Conservation (phyloP, 2,113 vertebrate genomes). For the Gymnocephalus cernua region DNA sequence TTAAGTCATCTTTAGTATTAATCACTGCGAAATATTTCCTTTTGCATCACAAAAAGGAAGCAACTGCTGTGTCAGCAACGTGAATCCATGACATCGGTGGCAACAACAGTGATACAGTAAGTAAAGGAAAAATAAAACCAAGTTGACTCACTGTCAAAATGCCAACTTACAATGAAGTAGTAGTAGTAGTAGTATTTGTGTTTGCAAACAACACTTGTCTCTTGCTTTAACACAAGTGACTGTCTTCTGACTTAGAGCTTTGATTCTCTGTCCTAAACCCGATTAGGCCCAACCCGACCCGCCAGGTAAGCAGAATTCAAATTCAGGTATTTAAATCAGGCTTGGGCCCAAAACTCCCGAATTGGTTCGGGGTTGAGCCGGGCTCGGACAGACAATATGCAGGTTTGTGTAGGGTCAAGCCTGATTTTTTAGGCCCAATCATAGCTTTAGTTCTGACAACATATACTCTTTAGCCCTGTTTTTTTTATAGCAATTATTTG, state of each 20-base stretch:
- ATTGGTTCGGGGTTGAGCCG: too few relatives aligned
- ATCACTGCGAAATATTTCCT: slow-evolving; percentile 48
- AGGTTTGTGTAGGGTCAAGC: too few relatives aligned
- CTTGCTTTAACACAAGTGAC: not conserved
- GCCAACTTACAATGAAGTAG: not conserved
- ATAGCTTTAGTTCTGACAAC: not conserved
- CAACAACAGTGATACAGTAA: not conserved
- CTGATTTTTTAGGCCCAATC: too few relatives aligned
- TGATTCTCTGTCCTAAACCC: too few relatives aligned
- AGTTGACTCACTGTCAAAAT: not conserved
- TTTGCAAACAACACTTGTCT: not conserved
- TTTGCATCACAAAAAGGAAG: slow-evolving; percentile 33
- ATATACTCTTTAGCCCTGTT: too few relatives aligned
- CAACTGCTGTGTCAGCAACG: slow-evolving; percentile 9
- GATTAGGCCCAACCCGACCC: too few relatives aligned
- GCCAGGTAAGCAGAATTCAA: too few relatives aligned
- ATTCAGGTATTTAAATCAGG: too few relatives aligned
- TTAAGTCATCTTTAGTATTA: slow-evolving; percentile 34
- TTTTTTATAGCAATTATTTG: not conserved
- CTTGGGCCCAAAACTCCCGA: too few relatives aligned
- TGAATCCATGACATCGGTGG: not conserved
- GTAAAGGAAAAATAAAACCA: not conserved
- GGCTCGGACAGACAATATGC: too few relatives aligned
- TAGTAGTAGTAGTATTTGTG: not conserved
- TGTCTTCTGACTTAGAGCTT: not conserved